Percentiles rank a stretch among this genome's conserved stretches.
Conservation (phyloP, 2,113 vertebrate species). For the Crotalus tigris region DNA sequence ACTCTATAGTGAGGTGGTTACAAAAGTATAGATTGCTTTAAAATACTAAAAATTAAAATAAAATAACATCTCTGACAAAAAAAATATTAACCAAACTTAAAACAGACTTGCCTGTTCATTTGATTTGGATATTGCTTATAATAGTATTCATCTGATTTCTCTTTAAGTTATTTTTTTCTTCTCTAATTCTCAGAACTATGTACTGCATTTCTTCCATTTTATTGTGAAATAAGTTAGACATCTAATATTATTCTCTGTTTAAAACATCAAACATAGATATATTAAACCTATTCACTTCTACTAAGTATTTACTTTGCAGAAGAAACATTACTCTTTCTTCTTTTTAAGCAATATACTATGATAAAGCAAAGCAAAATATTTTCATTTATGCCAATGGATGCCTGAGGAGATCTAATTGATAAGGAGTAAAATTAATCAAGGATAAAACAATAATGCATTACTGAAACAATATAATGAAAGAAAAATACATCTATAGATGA, state of each 20-base stretch:
- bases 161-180: not conserved
- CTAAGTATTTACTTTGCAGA: too few relatives aligned
- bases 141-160: not conserved
- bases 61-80: not conserved
- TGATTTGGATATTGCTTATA: not conserved
- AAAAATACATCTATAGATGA: not conserved
- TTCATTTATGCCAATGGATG: not conserved
- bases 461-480: not conserved
- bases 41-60: not conserved
- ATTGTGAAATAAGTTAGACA: not conserved
- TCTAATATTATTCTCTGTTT: not conserved
- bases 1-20: not conserved
- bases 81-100: not conserved
- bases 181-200: not conserved
- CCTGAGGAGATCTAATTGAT: not conserved
- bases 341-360: not conserved
- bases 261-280: not conserved
- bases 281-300: not conserved
- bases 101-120: not conserved
- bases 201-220: not conserved
- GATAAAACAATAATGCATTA: not conserved
- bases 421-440: not conserved
- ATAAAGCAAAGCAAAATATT: not conserved
- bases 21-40: not conserved
- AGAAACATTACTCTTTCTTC: not conserved